A percentile compares a stretch with the other conserved stretches of the same genome.
Conservation (phyloP, 1,140 invertebrate genomes). For the Araneus ventricosus region DNA sequence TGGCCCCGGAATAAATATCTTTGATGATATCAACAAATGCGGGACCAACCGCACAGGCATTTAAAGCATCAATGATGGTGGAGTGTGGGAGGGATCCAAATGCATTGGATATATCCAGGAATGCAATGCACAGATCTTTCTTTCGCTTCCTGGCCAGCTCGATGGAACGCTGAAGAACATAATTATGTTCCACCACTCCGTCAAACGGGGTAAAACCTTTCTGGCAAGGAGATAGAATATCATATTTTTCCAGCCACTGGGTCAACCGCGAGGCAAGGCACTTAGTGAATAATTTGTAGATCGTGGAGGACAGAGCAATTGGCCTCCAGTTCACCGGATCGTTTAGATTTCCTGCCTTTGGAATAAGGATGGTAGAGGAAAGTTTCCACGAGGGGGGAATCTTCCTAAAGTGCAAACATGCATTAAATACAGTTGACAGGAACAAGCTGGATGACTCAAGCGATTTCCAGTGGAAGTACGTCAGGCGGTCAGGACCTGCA, state of each 20-base stretch:
- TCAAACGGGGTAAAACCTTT: conserved; percentile 79
- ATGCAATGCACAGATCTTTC: no score
- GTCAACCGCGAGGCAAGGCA: conserved; percentile 58
- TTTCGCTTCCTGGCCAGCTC: fast-evolving
- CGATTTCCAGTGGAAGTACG: conserved; percentile 65
- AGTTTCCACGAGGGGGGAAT: conserved; percentile 76
- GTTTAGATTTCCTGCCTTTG: background rate
- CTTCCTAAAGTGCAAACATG: conserved; percentile 41
- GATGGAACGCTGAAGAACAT: no score
- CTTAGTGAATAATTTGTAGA: conserved; percentile 28
- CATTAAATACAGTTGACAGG: conserved; percentile 71
- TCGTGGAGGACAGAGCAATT: background rate
- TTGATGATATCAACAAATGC: no score
- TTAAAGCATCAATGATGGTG: no score
- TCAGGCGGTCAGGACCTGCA: conserved; percentile 76
- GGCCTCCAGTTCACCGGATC: background rate
- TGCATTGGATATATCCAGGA: no score
- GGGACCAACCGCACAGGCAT: no score
- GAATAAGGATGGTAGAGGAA: conserved; percentile 76
- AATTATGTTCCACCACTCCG: conserved; percentile 80
- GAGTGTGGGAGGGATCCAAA: no score
- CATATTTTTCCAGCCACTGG: conserved; percentile 26
- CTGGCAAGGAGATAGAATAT: conserved; percentile 74
- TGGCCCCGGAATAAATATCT: fast-evolving
- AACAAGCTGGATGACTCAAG: conserved; percentile 66